phyloP scores from a whole-genome alignment of 2,797 vertebrate species.

The Macropodus opercularis region DNA sequence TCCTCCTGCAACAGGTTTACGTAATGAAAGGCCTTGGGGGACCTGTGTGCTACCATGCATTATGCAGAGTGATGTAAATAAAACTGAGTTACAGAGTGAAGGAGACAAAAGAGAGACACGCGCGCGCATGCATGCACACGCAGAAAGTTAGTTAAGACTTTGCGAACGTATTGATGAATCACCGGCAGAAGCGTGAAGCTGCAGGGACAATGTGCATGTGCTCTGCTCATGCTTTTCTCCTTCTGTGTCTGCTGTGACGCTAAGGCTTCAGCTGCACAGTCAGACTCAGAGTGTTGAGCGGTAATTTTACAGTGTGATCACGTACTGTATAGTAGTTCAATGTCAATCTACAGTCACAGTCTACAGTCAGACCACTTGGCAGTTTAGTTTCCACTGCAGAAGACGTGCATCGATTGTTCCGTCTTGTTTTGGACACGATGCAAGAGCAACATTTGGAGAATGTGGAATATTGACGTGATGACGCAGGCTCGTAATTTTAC shows the following conservation, averaged over 20 bases:
- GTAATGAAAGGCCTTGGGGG: constrained; percentile 72
- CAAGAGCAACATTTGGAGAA: constrained; percentile 33
- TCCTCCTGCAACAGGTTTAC: constrained; percentile 78
- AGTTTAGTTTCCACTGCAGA: constrained; percentile 28
- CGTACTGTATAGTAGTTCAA: constrained; percentile 9
- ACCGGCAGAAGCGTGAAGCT: constrained; percentile 38
- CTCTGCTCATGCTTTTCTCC: neutral
- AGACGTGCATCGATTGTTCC: constrained; percentile 35
- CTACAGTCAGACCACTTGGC: constrained; percentile 31
- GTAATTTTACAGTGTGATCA: constrained; percentile 8
- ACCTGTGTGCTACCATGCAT: constrained; percentile 71
- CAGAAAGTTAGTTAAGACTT: constrained; percentile 45
- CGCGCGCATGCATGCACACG: too few relatives aligned
- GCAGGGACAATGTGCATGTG: constrained; percentile 17
- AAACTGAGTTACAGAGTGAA: constrained; percentile 66
- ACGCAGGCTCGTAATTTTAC: neutral
- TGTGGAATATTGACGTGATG: constrained; percentile 24
- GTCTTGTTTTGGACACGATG: constrained; percentile 37
- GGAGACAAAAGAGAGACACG: constrained; percentile 40
- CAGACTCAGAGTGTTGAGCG: neutral
- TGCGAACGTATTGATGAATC: constrained; percentile 59
- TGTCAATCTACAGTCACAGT: constrained; percentile 16
- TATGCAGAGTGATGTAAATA: constrained; percentile 76
- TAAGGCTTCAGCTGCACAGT: constrained; percentile 1
- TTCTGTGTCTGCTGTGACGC: neutral